Base-by-base conservation (phyloP, 2,888 invertebrate species). In the Drosophila anceps region DNA sequence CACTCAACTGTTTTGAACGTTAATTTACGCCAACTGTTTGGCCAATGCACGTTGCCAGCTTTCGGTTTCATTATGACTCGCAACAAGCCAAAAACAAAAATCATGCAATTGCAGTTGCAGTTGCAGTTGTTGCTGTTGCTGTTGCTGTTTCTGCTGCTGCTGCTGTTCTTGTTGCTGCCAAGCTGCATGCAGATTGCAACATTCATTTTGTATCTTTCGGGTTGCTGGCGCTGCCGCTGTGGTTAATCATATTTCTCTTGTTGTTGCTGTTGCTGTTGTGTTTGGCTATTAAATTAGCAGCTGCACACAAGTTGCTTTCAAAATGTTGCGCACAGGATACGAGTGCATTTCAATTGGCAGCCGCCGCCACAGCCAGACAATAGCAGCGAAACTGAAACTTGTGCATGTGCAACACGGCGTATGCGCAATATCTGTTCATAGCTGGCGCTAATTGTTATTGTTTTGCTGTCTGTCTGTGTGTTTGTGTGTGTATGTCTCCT, bases 31-130 rank as follows among this genome's bases (percentile, higher is more conserved):
- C 83, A 84, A 88, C 83, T 67, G 61, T 70, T 78, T 71, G 78
- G 77, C 69, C 75, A 58, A 68, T 69, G 61, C 41, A 55, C 70
- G 82, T 60, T 81, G 71, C 48, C 70, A 72, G 90, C 88, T 84
- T 84, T 84, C 84, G 65, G 90, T 84, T 84, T 84, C 88, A 88
- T 88, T 84, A 84, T 84, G 84, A 89, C 63, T 74, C 55, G 71
- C 39, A 69, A 60, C 60, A 61, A 60, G 44, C 54, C 60, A 50
- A 73, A 88, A 85, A 82, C 33, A 51, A 53, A 51, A 50, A 79
- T 84, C 84, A 84, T 84, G 87, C 87, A 84, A 89, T 62, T 67
- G 57, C 67, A 48, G 62, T 79, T 57, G 63, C 31, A 50, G 55
- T 35, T 64, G 50, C 46, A 27, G 62, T 18, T 48, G 50, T 41